Evolutionary conservation across 2,797 vertebrate genomes (phyloP).

Genomic region (Avahi laniger): DNA sequence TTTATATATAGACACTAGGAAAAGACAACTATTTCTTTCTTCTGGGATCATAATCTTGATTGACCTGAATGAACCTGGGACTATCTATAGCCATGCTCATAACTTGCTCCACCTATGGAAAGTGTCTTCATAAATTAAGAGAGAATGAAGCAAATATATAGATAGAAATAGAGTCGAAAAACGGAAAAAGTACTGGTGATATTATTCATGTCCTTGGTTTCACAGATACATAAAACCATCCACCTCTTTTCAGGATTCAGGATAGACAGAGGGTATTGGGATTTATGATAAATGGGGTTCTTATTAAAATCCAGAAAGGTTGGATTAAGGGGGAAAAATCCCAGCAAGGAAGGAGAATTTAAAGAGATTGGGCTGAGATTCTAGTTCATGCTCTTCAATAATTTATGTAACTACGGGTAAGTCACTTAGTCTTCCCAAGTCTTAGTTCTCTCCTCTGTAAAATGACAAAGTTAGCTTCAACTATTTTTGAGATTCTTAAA

Average conservation of each 20-base stretch:
- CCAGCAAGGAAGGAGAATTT: background rate
- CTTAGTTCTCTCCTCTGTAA: background rate
- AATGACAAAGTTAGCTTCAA: background rate
- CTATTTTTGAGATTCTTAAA: background rate
- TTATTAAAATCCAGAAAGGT: background rate
- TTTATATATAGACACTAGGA: background rate
- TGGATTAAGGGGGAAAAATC: background rate
- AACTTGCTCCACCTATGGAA: background rate
- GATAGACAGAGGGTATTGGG: background rate
- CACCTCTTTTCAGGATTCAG: background rate
- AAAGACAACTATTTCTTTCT: background rate
- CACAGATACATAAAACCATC: background rate
- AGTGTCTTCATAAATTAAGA: background rate
- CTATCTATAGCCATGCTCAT: background rate
- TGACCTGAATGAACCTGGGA: background rate
- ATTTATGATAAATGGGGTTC: background rate
- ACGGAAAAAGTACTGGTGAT: background rate
- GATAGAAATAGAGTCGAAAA: background rate
- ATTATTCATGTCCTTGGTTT: background rate
- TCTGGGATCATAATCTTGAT: background rate
- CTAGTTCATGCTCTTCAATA: background rate
- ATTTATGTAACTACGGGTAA: background rate
- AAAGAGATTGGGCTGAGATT: background rate
- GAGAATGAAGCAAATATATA: background rate
- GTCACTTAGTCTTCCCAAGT: background rate